These are phyloP conservation scores for Tineola bisselliella DNA, from an alignment of 2,888 invertebrate genomes.

Conservation along the genomic window DNA sequence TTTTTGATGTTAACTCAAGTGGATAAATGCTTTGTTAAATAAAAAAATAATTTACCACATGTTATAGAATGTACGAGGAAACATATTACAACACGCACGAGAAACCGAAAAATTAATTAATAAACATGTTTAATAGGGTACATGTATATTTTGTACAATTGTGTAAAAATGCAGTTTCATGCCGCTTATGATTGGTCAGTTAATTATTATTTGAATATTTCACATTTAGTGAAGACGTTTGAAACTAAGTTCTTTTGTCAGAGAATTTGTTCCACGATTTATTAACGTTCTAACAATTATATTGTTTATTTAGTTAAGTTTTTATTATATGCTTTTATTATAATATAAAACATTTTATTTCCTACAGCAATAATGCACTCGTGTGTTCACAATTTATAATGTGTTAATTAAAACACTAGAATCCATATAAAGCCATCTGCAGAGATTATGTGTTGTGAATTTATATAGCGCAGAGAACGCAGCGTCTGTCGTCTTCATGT, in stretches of 20 bases:
- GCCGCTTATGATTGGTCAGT: background rate
- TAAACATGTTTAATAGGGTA: background rate
- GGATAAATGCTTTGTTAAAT: no score
- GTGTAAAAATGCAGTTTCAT: background rate
- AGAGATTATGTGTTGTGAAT: constrained; percentile 10
- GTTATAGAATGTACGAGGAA: no score
- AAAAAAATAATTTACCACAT: no score
- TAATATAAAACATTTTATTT: no score
- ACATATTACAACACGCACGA: background rate
- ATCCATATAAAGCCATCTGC: constrained; percentile 4
- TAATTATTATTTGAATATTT: background rate
- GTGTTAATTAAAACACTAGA: constrained; percentile 14
- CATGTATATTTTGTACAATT: background rate
- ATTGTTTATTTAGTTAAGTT: no score
- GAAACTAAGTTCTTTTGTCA: background rate
- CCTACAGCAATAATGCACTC: background rate
- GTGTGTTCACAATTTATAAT: background rate
- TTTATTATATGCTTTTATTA: no score
- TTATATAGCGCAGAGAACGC: constrained; percentile 13
- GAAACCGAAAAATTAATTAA: background rate
- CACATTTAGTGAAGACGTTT: background rate
- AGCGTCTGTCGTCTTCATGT: constrained; percentile 22
- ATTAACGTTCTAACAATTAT: no score
- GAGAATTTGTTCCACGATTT: background rate
- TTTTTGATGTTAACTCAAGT: no score